Percentiles rank a stretch among this genome's conserved stretches.
Evolutionary conservation across 2,888 invertebrate genomes (phyloP).

Genomic region (Eutolmus rufibarbis): DNA sequence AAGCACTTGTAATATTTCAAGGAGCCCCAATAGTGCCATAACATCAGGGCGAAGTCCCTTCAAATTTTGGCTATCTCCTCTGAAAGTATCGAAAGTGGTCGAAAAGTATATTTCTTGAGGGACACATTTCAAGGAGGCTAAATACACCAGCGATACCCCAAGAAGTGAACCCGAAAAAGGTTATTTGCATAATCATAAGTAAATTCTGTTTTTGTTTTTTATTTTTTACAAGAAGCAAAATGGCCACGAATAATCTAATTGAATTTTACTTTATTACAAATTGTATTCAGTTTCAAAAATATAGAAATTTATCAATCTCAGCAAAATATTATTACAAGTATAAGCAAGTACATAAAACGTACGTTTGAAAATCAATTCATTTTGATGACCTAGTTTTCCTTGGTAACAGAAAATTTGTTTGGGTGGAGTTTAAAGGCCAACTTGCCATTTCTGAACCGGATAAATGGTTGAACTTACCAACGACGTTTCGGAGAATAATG

Average conservation of each 20-base stretch:
- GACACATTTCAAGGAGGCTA: not conserved
- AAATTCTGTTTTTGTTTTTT: not conserved
- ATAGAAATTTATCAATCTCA: not conserved
- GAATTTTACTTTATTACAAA: not conserved
- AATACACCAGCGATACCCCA: not conserved
- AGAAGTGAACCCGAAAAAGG: not conserved
- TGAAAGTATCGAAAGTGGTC: not conserved
- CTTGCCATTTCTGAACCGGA: not conserved
- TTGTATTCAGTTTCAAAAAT: not conserved
- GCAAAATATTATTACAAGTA: not conserved
- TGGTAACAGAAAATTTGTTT: not conserved
- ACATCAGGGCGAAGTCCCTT: not conserved
- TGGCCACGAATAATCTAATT: not conserved
- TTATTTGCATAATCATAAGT: not conserved
- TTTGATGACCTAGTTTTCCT: not conserved
- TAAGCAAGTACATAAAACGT: not conserved
- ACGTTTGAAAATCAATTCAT: not conserved
- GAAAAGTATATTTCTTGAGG: not conserved
- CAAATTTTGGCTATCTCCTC: not conserved
- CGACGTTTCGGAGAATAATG: not conserved
- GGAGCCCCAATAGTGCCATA: not conserved
- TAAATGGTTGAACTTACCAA: not conserved
- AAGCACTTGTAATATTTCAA: not conserved
- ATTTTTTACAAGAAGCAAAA: not conserved
- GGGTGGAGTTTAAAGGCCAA: not conserved